Percentiles rank a stretch among this genome's conserved stretches.
phyloP scores from a whole-genome alignment of 1,140 invertebrate genomes.

The Stratiolaelaps scimitus region DNA sequence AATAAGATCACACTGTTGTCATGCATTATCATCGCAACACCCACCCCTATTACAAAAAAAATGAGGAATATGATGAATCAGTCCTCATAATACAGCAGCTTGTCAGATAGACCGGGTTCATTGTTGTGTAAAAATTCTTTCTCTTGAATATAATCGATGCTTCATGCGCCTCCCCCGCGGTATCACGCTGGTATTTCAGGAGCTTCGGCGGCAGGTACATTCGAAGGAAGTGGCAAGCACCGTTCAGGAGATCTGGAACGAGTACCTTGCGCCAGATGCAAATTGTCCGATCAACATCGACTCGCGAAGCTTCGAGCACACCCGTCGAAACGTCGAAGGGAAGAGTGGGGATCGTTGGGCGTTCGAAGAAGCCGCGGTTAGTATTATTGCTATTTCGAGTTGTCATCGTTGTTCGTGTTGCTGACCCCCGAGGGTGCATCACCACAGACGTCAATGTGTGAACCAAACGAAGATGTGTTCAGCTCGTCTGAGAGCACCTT shows the following conservation, averaged over 20 bases:
- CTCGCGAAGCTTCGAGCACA: conserved; percentile 65
- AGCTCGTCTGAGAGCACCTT: too few relatives aligned
- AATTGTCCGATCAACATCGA: conserved; percentile 95
- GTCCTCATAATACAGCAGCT: too few relatives aligned
- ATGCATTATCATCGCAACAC: too few relatives aligned
- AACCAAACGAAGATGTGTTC: too few relatives aligned
- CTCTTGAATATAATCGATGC: too few relatives aligned
- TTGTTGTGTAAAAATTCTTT: too few relatives aligned
- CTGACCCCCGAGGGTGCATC: conserved; percentile 1
- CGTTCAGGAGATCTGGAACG: conserved; percentile 80
- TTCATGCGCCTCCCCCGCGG: too few relatives aligned
- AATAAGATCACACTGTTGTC: too few relatives aligned
- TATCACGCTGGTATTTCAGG: neutral
- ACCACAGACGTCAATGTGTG: too few relatives aligned
- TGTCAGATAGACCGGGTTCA: too few relatives aligned
- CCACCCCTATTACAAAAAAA: too few relatives aligned
- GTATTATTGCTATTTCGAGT: conserved; percentile 34
- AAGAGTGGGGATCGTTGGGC: conserved; percentile 73
- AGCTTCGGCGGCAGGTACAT: conserved; percentile 37
- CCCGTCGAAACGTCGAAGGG: conserved; percentile 58
- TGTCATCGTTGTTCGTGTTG: neutral
- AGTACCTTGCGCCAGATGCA: conserved; percentile 83
- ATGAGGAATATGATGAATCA: too few relatives aligned
- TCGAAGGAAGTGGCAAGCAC: conserved; percentile 66
- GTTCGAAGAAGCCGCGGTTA: conserved; percentile 90